phyloP scores from a whole-genome alignment of 2,113 vertebrate genomes.

The Cavia aperea region DNA sequence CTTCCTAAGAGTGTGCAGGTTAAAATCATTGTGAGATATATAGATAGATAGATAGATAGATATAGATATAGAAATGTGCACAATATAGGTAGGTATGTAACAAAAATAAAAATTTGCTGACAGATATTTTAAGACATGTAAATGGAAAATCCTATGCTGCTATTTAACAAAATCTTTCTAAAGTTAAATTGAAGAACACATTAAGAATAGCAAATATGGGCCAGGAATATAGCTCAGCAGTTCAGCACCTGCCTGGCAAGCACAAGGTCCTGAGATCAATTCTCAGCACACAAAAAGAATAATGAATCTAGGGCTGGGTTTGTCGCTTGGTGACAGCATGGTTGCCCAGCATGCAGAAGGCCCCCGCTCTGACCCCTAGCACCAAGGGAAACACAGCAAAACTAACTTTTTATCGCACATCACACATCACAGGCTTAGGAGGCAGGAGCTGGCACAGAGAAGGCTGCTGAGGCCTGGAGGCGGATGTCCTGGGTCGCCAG shows the following conservation, averaged over 20 bases:
- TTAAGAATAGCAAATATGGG: background rate
- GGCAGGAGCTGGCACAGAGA: too few species aligned
- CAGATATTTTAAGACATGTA: background rate
- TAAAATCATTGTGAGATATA: background rate
- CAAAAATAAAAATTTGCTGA: background rate
- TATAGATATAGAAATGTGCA: background rate
- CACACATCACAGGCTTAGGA: background rate
- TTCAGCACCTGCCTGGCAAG: too few species aligned
- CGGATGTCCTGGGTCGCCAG: too few species aligned
- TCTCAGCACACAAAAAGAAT: background rate
- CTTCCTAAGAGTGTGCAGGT: background rate
- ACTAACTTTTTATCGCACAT: background rate
- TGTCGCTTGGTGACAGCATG: background rate
- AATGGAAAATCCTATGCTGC: background rate
- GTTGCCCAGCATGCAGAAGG: background rate
- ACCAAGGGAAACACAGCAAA: background rate
- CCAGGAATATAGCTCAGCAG: too few species aligned
- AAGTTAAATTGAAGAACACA: slow-evolving; percentile 15
- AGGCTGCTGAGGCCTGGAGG: too few species aligned
- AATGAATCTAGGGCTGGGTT: background rate
- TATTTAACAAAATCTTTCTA: slow-evolving; percentile 13
- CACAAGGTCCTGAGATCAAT: too few species aligned
- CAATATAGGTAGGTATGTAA: background rate
- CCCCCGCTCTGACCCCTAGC: background rate
- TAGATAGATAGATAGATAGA: background rate